Base-by-base conservation (phyloP, 2,113 vertebrate species). In the Ibidorhyncha struthersii region DNA sequence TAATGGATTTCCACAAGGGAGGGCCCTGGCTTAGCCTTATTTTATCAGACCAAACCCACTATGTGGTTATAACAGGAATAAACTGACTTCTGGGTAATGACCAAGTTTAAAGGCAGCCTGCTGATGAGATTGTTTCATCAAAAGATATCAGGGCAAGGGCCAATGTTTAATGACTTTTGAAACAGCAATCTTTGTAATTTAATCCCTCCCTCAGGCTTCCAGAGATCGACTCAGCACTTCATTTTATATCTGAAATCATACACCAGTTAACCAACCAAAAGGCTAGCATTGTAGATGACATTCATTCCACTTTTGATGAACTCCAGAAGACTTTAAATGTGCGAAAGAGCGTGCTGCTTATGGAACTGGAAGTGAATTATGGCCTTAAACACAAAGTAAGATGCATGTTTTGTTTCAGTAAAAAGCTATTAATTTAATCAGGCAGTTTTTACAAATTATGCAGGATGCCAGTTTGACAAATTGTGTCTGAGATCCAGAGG, bases 321-420 rank as follows among this genome's bases (percentile, higher is more conserved):
- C 97, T 99, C 78, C 99, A 99, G 98, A 99, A 99, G 97, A 99
- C 99, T 11, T 96, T 99, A 88, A 99, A 99, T 30, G 99, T 99
- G 74, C 98, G 99, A 77, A 99, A 99, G 97, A 99, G 99, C 0
- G 99, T 99, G 79, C 97, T 99, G 91, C 99, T 99, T 7, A 99
- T 99, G 99, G 99, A 99, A 95, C 98, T 99, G 96, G 99, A 99
- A 97, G 99, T 99, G 97, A 99, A 99, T 98, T 99, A 99, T 34
- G 99, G 99, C 81, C 99, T 99, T 96, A 99, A 99, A 98, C 99
- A 99, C 98, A 99, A 99, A 98, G 99, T 99, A 97, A 98, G 98
- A 76, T 58, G 76, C 61, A 73, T 90, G 74, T 63, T 82, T 94
- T 90, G 8, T 96, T 91, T 96, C 83, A 79, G 1, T 93, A 38